Percentiles rank a stretch among this genome's conserved stretches.
Conservation (phyloP, 2,888 invertebrate genomes). For the Ypsolopha scabrella region DNA sequence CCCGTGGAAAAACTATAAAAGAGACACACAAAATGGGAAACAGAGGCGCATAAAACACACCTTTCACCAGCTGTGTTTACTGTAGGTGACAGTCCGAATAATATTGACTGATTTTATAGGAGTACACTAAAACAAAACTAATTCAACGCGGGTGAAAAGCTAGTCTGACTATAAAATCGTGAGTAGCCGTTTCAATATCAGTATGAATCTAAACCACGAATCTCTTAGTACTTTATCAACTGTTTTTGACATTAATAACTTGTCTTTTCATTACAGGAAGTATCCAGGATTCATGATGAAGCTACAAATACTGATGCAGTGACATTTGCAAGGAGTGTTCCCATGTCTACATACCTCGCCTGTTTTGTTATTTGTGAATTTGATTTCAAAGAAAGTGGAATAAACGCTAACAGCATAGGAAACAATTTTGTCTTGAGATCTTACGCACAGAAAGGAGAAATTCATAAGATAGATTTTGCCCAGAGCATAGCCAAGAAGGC, state of each 20-base stretch:
- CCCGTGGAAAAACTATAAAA: too few species aligned
- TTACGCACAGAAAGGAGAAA: conserved; percentile 79
- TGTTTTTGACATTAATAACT: neutral
- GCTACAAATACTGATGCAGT: conserved; percentile 72
- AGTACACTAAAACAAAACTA: too few species aligned
- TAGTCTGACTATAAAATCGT: too few species aligned
- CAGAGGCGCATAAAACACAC: too few species aligned
- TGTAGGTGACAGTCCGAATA: too few species aligned
- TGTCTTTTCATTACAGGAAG: conserved; percentile 28
- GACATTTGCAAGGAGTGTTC: conserved; percentile 82
- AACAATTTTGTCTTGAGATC: conserved; percentile 76
- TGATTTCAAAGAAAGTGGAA: conserved; percentile 54
- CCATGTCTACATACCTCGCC: conserved; percentile 96
- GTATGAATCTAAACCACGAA: too few species aligned
- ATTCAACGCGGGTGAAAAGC: too few species aligned
- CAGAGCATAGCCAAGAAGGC: conserved; percentile 77
- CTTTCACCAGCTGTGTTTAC: too few species aligned
- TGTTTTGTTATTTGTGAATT: conserved; percentile 96
- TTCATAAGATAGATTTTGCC: conserved; percentile 82
- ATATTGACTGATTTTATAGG: too few species aligned
- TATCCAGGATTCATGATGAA: conserved; percentile 29
- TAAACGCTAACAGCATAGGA: conserved; percentile 63
- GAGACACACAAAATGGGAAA: too few species aligned
- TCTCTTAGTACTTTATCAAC: too few species aligned
- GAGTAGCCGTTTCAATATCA: too few species aligned